Evolutionary conservation across 2,888 invertebrate species (phyloP), one percentile per base, ranked within the genome.

Genomic region (Tinea pellionella): DNA sequence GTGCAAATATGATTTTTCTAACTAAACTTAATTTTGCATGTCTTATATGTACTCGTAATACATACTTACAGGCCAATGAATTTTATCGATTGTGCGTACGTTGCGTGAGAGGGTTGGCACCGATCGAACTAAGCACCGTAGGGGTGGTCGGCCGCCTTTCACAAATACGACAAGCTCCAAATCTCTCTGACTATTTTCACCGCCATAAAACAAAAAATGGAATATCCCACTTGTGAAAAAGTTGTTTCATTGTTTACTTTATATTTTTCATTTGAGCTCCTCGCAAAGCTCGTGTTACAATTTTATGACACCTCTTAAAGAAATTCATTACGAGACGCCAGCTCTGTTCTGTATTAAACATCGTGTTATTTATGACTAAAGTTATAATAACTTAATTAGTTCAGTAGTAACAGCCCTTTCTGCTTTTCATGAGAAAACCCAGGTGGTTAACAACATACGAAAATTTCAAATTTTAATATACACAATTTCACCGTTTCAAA

Each of bases 91-190:
- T 57, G 57, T 32, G 57, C 32, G 57, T 57, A 32, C 32, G 15
- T 57, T 57, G 57, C 57, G 57, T 57, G 57, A 57, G 57, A 57
- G 19, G 57, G 30, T 24, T 55, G 24, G 53, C 53, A 57, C 57
- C 32, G 30, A 57, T 55, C 19, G 19, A 55, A 15, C 15, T 16
- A 16, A 51, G 29, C 55, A 7, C 24, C 29, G 2, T 6, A 24
- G 19, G 57, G 32, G 57, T 32, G 57, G 32, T 16, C 57, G 32
- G 19, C 57, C 32, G 32, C 57, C 57, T 57, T 32, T 57, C 30
- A 57, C 57, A 30, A 32, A 57, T 32, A 30, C 57, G 57, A 57
- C 32, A 29, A 57, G 32, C 15, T 24, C 55, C 18, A 55, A 57
- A 32, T 57, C 32, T 29, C 30, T 7, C 13, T 29, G 32, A 57